Conservation (phyloP, 1,140 invertebrate genomes). For the Capitella teleta region DNA sequence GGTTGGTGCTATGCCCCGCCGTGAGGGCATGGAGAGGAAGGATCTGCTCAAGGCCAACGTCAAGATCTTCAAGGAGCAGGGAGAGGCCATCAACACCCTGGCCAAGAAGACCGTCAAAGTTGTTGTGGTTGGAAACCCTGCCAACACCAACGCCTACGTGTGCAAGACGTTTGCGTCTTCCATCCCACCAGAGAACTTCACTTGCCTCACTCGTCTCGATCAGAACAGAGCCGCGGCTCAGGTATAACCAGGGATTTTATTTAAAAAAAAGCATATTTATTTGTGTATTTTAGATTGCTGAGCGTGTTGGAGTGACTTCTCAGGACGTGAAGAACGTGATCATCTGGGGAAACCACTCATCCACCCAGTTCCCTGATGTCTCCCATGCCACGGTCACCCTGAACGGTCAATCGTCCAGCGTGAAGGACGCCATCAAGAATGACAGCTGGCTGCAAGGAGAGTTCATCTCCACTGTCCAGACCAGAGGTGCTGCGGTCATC, state of each 20-base stretch:
- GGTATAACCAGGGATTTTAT: slow-evolving; percentile 23
- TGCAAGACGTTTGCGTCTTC: slow-evolving; percentile 52
- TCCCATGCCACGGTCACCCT: slow-evolving; percentile 55
- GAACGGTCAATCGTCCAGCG: slow-evolving; percentile 47
- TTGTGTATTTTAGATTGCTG: slow-evolving; percentile 40
- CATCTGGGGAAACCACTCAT: slow-evolving; percentile 99
- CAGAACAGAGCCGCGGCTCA: slow-evolving; percentile 90
- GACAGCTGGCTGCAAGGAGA: slow-evolving; percentile 64
- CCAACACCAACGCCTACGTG: slow-evolving; percentile 97
- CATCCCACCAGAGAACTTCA: slow-evolving; percentile 45
- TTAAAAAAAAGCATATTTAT: background rate
- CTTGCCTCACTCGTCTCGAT: slow-evolving; percentile 95
- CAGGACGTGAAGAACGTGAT: slow-evolving; percentile 77
- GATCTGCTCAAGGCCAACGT: slow-evolving; percentile 92
- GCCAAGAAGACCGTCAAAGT: slow-evolving; percentile 93
- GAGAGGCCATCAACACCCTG: slow-evolving; percentile 80
- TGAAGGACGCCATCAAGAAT: slow-evolving; percentile 68
- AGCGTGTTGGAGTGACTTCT: slow-evolving; percentile 49
- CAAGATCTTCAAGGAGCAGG: slow-evolving; percentile 92
- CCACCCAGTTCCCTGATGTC: slow-evolving; percentile 95
- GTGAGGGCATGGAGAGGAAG: slow-evolving; percentile 98
- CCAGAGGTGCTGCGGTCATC: slow-evolving; percentile 93
- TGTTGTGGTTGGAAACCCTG: slow-evolving; percentile 96
- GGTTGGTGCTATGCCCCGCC: slow-evolving; percentile 95
- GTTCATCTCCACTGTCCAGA: slow-evolving; percentile 86